A percentile compares a stretch with the other conserved stretches of the same genome.
These are phyloP conservation scores for Tapirus terrestris DNA, from an alignment of 2,113 vertebrate species.

Conservation along the genomic window DNA sequence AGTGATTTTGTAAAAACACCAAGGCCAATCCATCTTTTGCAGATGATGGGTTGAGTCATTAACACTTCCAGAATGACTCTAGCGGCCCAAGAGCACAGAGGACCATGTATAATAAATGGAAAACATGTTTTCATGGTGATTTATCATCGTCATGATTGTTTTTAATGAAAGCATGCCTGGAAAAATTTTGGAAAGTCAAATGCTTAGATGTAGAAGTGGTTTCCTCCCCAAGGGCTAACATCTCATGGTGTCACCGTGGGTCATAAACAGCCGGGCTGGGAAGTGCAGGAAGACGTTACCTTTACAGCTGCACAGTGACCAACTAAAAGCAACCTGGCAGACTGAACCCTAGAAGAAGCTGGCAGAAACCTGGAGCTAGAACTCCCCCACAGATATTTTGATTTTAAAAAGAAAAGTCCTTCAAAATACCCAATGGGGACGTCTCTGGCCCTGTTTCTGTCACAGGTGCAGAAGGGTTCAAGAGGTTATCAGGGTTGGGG, in stretches of 20 bases:
- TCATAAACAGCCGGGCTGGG: not conserved
- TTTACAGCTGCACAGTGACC: not conserved
- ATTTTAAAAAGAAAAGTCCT: slow-evolving; percentile 39
- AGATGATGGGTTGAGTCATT: not conserved
- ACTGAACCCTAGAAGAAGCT: not conserved
- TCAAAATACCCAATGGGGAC: not conserved
- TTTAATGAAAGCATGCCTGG: slow-evolving; percentile 33
- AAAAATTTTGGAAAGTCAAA: slow-evolving; percentile 54
- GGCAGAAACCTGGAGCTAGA: not conserved
- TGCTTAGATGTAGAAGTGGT: not conserved
- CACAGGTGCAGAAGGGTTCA: not conserved
- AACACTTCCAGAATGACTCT: slow-evolving; percentile 3
- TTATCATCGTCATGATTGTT: not conserved
- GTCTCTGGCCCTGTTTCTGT: not conserved
- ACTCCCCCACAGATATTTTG: not conserved
- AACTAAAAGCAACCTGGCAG: not conserved
- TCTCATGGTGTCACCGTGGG: not conserved
- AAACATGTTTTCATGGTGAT: slow-evolving; percentile 43
- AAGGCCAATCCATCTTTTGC: not conserved
- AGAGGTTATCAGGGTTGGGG: not conserved
- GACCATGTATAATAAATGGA: not conserved
- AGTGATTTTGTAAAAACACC: slow-evolving; percentile 24
- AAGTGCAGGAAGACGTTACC: not conserved
- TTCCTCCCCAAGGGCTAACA: slow-evolving; percentile 40
- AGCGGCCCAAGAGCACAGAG: not conserved